A percentile compares a stretch with the other conserved stretches of the same genome.
phyloP scores from a whole-genome alignment of 2,113 vertebrate species.

The Sinocyclocheilus anophthalmus region DNA sequence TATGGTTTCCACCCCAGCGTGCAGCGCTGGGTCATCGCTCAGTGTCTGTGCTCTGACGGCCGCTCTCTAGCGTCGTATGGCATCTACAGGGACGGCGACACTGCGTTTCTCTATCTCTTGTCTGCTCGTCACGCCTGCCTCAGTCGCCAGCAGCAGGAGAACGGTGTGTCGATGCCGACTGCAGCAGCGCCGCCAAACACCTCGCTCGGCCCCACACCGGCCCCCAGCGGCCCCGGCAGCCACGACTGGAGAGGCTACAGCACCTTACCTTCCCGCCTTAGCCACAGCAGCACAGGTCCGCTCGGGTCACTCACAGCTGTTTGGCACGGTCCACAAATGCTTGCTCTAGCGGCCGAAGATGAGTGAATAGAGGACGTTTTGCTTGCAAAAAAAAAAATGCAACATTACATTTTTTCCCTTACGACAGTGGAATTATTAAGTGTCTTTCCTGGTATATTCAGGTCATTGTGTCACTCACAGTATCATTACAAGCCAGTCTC shows the following conservation, averaged over 20 bases:
- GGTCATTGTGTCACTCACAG: no score
- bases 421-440: no score
- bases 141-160: conserved; percentile 78
- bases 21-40: conserved; percentile 92
- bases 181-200: conserved; percentile 24
- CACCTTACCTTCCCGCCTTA: conserved; percentile 73
- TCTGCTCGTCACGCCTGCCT: conserved; percentile 77
- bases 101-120: conserved; percentile 89
- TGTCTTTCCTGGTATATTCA: no score
- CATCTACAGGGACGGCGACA: conserved; percentile 80
- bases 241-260: conserved; percentile 72
- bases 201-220: no score
- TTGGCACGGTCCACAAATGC: no score
- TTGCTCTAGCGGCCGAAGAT: no score
- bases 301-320: no score
- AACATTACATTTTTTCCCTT: no score
- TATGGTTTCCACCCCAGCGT: conserved; percentile 88
- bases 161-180: conserved; percentile 63
- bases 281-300: conserved; percentile 68
- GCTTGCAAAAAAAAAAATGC: no score
- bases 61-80: conserved; percentile 87
- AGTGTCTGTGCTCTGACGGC: conserved; percentile 82
- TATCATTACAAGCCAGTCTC: no score
- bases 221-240: conserved; percentile 39
- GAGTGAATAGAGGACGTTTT: no score